Evolutionary conservation across 1,140 invertebrate species (phyloP).

Genomic region (Branchinecta lynchi): DNA sequence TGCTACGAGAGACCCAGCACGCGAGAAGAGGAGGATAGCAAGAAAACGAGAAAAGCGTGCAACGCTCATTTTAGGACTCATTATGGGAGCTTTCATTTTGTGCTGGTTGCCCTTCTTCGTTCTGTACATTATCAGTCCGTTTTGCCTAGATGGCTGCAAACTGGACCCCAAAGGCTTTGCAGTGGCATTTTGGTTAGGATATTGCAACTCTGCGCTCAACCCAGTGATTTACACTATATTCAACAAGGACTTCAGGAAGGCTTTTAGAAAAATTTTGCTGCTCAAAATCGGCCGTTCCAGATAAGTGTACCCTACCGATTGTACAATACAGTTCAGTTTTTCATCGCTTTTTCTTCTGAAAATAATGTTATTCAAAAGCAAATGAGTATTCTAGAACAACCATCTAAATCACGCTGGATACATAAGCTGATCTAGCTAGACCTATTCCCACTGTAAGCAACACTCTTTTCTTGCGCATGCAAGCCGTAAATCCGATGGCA

Average conservation of each 20-base stretch:
- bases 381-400: too few relatives aligned
- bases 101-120: constrained; percentile 99
- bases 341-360: too few relatives aligned
- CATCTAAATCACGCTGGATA: too few relatives aligned
- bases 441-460: too few relatives aligned
- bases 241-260: constrained; percentile 77
- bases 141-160: constrained; percentile 48
- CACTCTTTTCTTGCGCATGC: too few relatives aligned
- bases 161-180: constrained; percentile 74
- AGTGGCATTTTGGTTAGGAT: constrained; percentile 95
- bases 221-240: constrained; percentile 75
- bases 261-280: constrained; percentile 69
- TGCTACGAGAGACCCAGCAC: constrained; percentile 68
- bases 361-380: too few relatives aligned
- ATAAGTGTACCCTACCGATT: too few relatives aligned
- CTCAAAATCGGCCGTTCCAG: not conserved
- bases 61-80: constrained; percentile 88
- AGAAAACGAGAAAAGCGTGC: constrained; percentile 93
- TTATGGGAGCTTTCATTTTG: constrained; percentile 96
- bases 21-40: constrained; percentile 80
- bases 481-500: too few relatives aligned
- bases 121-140: constrained; percentile 70
- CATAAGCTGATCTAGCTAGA: too few relatives aligned
- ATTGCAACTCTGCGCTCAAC: constrained; percentile 96
- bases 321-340: too few relatives aligned